Base-by-base conservation (phyloP, 2,113 vertebrate genomes). In the Pomatostomus ruficeps region DNA sequence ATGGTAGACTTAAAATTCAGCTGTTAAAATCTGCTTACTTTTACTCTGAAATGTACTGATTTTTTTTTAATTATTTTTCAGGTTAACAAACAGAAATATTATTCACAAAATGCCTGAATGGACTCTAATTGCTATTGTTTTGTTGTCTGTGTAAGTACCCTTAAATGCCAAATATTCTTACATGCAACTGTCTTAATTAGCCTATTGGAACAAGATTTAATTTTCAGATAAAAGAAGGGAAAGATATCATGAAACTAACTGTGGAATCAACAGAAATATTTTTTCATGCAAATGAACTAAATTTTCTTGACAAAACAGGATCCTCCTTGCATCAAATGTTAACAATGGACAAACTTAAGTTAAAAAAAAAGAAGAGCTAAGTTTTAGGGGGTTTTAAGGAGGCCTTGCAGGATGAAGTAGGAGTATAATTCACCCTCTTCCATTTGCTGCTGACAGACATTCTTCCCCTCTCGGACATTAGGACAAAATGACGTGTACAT, bases 81-180 rank as follows among this genome's bases (percentile, higher is more conserved):
- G 98, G 83, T 97, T 98, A 96, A 98, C 98, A 72, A 98, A 97
- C 95, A 98, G 71, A 93, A 98, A 98, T 90, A 98, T 98, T 83
- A 98, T 97, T 86, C 98, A 98, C 96, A 98, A 97, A 87, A 97
- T 97, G 82, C 96, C 97, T 38, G 98, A 98, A 46, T 98, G 98
- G 98, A 98, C 97, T 40, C 94, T 98, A 61, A 98, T 98, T 90
- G 97, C 98, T 89, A 36, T 98, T 85, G 98, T 98, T 66, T 92
- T 98, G 71, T 77, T 98, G 40, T 98, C 97, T 66, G 89, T 96
- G 98, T 98, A 97, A 98, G 98, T 98, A 98, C 28, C 74, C 17
- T 89, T 85, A 73, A 33, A 76, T 72, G 14, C 84, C 29, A 77
- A 74, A 46, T 85, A 58, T 38, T 82, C 29, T 62, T 43, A 33